phyloP scores from a whole-genome alignment of 2,113 vertebrate genomes.

The Haemorhous mexicanus region DNA sequence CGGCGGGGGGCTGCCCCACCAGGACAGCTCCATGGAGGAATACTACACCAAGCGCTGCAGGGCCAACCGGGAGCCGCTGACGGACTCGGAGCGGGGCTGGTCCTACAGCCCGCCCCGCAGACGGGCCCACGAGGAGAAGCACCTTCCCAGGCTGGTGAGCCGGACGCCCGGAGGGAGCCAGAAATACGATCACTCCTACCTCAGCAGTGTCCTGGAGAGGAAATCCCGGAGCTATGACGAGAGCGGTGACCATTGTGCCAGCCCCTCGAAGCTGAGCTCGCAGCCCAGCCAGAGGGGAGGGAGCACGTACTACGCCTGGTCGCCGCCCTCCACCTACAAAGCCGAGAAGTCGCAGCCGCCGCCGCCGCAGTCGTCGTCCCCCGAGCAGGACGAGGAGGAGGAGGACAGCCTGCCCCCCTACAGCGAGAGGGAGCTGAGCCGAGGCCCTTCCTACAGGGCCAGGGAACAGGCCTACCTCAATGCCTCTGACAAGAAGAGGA shows the following conservation, averaged over 20 bases:
- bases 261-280: slow-evolving; percentile 82
- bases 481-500: slow-evolving; percentile 75
- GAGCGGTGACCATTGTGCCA: slow-evolving; percentile 72
- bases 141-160: slow-evolving; percentile 77
- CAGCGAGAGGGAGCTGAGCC: slow-evolving; percentile 80
- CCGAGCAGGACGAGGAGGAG: slow-evolving; percentile 67
- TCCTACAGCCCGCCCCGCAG: slow-evolving; percentile 77
- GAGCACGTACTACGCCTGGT: slow-evolving; percentile 76
- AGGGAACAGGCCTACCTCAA: slow-evolving; percentile 75
- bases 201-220: slow-evolving; percentile 83
- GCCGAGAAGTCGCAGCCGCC: slow-evolving; percentile 63
- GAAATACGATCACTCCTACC: slow-evolving; percentile 83
- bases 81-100: slow-evolving; percentile 73
- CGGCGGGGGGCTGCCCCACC: slow-evolving; percentile 30
- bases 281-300: slow-evolving; percentile 73
- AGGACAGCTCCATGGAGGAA: slow-evolving; percentile 70
- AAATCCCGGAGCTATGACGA: slow-evolving; percentile 80
- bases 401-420: slow-evolving; percentile 84
- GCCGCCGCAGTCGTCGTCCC: slow-evolving; percentile 52
- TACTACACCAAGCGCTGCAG: slow-evolving; percentile 71
- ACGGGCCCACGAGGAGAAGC: slow-evolving; percentile 78
- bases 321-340: slow-evolving; percentile 71
- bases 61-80: slow-evolving; percentile 62
- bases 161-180: slow-evolving; percentile 75
- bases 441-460: slow-evolving; percentile 71